Evolutionary conservation across 2,797 vertebrate species (phyloP).

Genomic region (Sebastes miniatus): DNA sequence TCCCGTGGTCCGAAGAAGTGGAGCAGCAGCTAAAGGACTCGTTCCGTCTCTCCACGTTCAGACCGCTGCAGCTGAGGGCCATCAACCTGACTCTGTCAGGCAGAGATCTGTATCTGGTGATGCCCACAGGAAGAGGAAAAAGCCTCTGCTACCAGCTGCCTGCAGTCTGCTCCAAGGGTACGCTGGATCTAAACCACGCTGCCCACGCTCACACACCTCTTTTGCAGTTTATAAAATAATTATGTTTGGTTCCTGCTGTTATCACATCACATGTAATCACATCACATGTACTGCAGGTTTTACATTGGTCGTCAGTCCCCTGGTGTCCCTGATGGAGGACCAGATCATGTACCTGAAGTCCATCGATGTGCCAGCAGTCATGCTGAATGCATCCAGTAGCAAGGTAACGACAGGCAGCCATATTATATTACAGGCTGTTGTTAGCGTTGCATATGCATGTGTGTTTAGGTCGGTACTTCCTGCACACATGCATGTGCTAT

Average conservation of each 20-base stretch:
- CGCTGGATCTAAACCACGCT: background rate
- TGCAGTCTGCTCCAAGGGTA: constrained; percentile 91
- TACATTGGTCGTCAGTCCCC: constrained; percentile 91
- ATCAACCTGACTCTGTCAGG: constrained; percentile 91
- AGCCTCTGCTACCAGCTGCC: constrained; percentile 97
- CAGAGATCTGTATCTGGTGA: constrained; percentile 92
- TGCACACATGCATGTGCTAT: background rate
- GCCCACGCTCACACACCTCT: background rate
- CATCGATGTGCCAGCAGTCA: constrained; percentile 84
- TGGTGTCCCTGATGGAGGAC: constrained; percentile 98
- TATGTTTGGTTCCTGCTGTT: background rate
- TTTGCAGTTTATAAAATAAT: background rate
- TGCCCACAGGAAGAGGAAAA: constrained; percentile 97
- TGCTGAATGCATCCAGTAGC: constrained; percentile 91
- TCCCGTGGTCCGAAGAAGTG: constrained; percentile 88
- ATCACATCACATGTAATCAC: background rate
- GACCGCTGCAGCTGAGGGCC: constrained; percentile 89
- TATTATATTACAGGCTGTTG: background rate
- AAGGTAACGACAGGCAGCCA: constrained; percentile 79
- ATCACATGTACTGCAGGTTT: constrained; percentile 82
- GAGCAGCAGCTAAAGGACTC: constrained; percentile 77
- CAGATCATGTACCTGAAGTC: constrained; percentile 94
- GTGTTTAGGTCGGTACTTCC: background rate
- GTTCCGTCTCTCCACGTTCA: constrained; percentile 88
- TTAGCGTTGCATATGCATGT: background rate